A percentile compares a stretch with the other conserved stretches of the same genome.
These are phyloP conservation scores for Todiramphus chloris DNA, from an alignment of 2,113 vertebrate genomes.

Conservation along the genomic window DNA sequence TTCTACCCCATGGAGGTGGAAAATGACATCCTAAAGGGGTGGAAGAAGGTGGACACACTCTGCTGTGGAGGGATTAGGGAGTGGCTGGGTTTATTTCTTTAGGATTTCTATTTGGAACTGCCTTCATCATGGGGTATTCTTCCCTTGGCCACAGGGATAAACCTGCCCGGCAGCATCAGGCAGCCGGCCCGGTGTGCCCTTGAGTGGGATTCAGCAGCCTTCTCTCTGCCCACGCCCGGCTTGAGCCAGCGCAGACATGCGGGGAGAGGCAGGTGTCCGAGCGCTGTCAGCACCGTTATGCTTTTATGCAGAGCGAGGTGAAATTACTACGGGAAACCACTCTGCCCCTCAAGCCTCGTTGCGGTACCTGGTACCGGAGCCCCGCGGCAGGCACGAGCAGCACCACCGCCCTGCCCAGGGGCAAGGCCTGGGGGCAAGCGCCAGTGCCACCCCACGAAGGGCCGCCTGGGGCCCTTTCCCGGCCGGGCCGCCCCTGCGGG, in stretches of 20 bases:
- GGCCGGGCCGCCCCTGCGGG: too few species aligned
- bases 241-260: accelerated
- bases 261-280: accelerated
- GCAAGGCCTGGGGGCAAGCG: background rate
- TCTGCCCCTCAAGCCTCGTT: background rate
- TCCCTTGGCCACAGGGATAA: accelerated
- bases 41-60: background rate
- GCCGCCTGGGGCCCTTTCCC: too few species aligned
- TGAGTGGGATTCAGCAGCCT: too few species aligned
- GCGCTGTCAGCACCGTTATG: accelerated
- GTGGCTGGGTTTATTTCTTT: background rate
- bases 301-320: accelerated
- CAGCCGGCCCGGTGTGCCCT: accelerated
- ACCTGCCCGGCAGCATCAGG: accelerated
- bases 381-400: background rate
- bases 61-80: accelerated
- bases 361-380: background rate
- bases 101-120: background rate
- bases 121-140: accelerated
- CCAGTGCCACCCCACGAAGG: too few species aligned
- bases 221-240: accelerated
- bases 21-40: accelerated
- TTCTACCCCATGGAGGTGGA: background rate
- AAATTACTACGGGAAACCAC: accelerated
- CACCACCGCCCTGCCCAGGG: background rate